A percentile compares a stretch with the other conserved stretches of the same genome.
These are phyloP conservation scores for Syngnathus rostellatus DNA, from an alignment of 2,797 vertebrate genomes.

Conservation along the genomic window DNA sequence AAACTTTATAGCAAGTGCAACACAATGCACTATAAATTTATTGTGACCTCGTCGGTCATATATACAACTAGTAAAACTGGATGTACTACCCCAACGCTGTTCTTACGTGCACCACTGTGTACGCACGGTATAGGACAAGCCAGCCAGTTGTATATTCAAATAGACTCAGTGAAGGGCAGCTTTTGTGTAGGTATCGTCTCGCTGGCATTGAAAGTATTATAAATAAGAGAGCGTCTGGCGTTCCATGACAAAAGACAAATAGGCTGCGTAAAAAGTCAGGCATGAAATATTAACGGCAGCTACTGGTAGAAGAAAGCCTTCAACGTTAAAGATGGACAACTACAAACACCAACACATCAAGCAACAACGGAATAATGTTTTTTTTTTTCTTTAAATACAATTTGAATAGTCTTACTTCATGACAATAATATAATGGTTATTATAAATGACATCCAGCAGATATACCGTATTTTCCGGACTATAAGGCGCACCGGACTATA, in stretches of 20 bases:
- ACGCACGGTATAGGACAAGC: not conserved
- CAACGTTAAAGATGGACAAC: conserved; percentile 12
- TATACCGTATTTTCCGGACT: too few relatives aligned
- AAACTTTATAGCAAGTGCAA: too few relatives aligned
- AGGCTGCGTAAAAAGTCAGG: conserved; percentile 18
- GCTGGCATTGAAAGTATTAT: conserved; percentile 10
- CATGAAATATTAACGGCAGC: conserved; percentile 30
- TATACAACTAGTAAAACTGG: too few relatives aligned
- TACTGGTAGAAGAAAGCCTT: conserved; percentile 13
- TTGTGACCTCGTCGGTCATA: too few relatives aligned
- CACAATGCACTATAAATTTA: too few relatives aligned
- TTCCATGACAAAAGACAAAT: conserved; percentile 35
- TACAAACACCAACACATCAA: not conserved
- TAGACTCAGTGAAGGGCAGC: not conserved
- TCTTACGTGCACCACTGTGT: not conserved
- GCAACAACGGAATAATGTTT: not conserved
- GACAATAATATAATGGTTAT: not conserved
- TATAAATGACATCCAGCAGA: not conserved
- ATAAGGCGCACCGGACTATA: too few relatives aligned
- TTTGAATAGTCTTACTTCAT: not conserved
- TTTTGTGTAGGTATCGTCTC: not conserved
- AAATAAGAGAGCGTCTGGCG: conserved; percentile 17
- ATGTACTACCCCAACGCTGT: not conserved
- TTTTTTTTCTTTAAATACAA: not conserved
- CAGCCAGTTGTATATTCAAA: not conserved